phyloP scores from a whole-genome alignment of 2,888 invertebrate species.

The Bellardia bayeri region DNA sequence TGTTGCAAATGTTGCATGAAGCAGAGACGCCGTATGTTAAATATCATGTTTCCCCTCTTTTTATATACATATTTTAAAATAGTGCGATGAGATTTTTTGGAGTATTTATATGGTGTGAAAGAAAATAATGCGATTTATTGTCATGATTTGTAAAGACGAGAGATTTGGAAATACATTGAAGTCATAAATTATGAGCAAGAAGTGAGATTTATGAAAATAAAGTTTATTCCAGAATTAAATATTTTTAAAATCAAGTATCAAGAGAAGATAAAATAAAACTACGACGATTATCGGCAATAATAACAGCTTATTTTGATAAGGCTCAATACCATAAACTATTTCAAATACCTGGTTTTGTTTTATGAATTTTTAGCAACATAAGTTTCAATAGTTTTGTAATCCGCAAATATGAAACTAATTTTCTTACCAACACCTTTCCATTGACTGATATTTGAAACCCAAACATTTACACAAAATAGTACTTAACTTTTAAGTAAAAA shows the following conservation, averaged over 20 bases:
- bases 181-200: neutral
- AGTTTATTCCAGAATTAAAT: neutral
- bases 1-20: constrained; percentile 71
- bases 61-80: neutral
- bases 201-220: neutral
- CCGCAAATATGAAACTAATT: constrained; percentile 27
- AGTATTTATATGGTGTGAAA: constrained; percentile 26
- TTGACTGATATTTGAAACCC: constrained; percentile 1
- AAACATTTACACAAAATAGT: neutral
- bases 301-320: no score
- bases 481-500: constrained; percentile 1
- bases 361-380: no score
- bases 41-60: constrained; percentile 7
- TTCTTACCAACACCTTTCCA: constrained; percentile 10
- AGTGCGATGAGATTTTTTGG: neutral
- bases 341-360: neutral
- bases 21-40: constrained; percentile 51
- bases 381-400: neutral
- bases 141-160: neutral
- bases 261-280: no score
- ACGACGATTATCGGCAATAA: no score
- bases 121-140: constrained; percentile 36
- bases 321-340: no score
- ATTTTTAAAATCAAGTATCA: neutral
- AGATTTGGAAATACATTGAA: neutral